Base-by-base conservation (phyloP, 2,797 vertebrate species). In the Dermochelys coriacea region DNA sequence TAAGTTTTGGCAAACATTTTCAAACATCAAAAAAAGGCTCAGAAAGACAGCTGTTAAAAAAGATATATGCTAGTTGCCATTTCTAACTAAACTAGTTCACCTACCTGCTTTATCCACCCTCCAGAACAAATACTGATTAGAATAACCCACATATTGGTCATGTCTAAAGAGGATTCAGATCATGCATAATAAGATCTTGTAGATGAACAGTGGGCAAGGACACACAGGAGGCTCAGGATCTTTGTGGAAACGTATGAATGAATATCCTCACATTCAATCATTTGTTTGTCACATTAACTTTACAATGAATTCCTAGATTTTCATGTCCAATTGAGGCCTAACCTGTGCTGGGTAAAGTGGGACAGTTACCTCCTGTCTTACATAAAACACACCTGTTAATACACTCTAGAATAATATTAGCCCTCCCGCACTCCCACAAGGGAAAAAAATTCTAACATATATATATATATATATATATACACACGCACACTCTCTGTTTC, bases 221-320 rank as follows among this genome's bases (percentile, higher is more conserved):
- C 10, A 71, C 37, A 71, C 37, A 96, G 94, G 82, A 95, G 37
- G 74, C 90, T 95, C 34, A 4, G 91, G 88, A 74, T 95, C 64
- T 84, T 94, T 84, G 54, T 94, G 59, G 90, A 97, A 95, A 93
- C 91, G 4, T 10, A 89, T 37, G 49, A 95, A 74, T 71, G 94
- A 97, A 95, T 91, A 94, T 92, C 87, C 93, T 97, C 94, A 95
- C 84, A 95, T 0, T 49, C 77, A 95, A 91, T 95, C 93, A 94
- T 93, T 95, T 97, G 45, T 77, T 47, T 49, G 29, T 77, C 74
- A 77, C 14, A 16, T 31, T 77, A 47, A 75, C 41, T 29, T 75
- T 45, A 47, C 71, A 47, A 25, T 75, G 74, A 77, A 77, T 49
- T 77, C 15, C 45, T 49, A 77, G 74, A 45, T 77, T 77, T 77